These are phyloP conservation scores for Ptychoptera contaminata DNA, from an alignment of 2,888 invertebrate species.

Conservation along the genomic window DNA sequence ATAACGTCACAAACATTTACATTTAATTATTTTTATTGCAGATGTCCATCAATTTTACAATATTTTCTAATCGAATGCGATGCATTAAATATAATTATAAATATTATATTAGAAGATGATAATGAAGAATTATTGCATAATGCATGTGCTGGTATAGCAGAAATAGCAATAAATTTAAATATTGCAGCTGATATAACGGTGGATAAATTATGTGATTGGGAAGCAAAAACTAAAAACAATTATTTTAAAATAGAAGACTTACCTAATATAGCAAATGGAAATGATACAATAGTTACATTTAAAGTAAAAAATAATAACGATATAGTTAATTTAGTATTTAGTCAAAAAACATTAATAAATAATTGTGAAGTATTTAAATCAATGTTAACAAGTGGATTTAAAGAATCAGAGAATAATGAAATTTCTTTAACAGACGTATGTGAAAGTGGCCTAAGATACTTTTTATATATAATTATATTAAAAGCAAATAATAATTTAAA, in stretches of 20 bases:
- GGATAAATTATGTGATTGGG: background rate
- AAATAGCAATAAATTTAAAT: conserved; percentile 19
- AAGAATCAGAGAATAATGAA: conserved; percentile 26
- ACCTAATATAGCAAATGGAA: too few relatives aligned
- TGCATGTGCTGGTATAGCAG: conserved; percentile 26
- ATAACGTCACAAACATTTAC: background rate
- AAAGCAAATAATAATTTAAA: conserved; percentile 14
- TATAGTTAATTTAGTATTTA: conserved; percentile 15
- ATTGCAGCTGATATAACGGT: background rate
- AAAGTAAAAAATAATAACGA: background rate
- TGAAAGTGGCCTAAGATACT: conserved; percentile 24
- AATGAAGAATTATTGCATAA: conserved; percentile 20
- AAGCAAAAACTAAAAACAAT: too few relatives aligned
- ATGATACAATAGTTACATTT: background rate
- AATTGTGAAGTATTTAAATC: conserved; percentile 29
- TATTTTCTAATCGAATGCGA: conserved; percentile 26
- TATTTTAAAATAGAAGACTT: too few relatives aligned
- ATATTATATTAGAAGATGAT: conserved; percentile 21
- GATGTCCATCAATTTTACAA: conserved; percentile 22
- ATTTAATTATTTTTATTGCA: conserved; percentile 3
- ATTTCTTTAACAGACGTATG: conserved; percentile 25
- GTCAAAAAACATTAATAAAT: conserved; percentile 24
- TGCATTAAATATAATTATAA: conserved; percentile 22
- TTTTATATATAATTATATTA: conserved; percentile 24
- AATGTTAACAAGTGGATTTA: conserved; percentile 29